Evolutionary conservation across 2,113 vertebrate species (phyloP).

Genomic region (Prochilodus magdalenae): DNA sequence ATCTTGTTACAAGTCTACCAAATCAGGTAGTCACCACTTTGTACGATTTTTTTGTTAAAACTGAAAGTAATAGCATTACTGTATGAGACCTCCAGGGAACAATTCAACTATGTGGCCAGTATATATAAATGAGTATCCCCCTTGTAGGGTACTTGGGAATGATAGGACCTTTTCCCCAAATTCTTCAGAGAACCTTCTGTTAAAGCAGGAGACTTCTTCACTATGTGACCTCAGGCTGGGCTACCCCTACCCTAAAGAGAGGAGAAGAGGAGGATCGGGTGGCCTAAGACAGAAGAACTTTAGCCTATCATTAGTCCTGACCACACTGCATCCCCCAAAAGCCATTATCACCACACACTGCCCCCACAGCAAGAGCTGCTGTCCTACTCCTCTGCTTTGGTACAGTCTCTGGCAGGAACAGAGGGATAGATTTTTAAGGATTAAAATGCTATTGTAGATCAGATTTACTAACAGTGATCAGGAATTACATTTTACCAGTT

Average conservation of each 20-base stretch:
- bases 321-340: slow-evolving; percentile 4
- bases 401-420: too few species aligned
- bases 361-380: slow-evolving; percentile 27
- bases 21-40: too few species aligned
- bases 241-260: background rate
- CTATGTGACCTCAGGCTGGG: slow-evolving; percentile 8
- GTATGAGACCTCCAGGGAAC: too few species aligned
- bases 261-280: slow-evolving; percentile 2
- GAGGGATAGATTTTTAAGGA: background rate
- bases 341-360: background rate
- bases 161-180: background rate
- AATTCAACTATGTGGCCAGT: too few species aligned
- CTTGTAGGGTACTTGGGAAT: too few species aligned
- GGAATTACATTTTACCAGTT: background rate
- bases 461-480: background rate
- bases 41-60: too few species aligned
- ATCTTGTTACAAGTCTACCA: too few species aligned
- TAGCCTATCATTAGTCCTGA: slow-evolving; percentile 30
- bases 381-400: background rate
- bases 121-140: too few species aligned
- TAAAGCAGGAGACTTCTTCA: background rate
- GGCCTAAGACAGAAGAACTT: background rate
- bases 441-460: background rate
- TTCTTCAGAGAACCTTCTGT: background rate
- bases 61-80: too few species aligned